phyloP scores from a whole-genome alignment of 2,888 invertebrate genomes.

The Sarcophaga carnaria region DNA sequence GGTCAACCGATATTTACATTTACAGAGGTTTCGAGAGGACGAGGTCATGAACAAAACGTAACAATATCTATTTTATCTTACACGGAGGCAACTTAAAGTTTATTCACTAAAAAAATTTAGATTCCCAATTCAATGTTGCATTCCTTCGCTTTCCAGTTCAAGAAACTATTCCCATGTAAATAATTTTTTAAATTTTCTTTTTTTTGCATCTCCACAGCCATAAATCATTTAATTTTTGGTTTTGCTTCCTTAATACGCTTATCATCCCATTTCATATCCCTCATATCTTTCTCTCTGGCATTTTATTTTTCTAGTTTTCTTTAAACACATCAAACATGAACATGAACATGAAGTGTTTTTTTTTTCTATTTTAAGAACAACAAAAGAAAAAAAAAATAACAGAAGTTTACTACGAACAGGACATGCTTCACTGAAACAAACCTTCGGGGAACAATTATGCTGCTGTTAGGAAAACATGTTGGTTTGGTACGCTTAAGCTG shows the following conservation, averaged over 20 bases:
- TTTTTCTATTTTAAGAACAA: not conserved
- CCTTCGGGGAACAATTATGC: constrained; percentile 36
- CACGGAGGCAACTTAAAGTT: no score
- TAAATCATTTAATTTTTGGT: constrained; percentile 32
- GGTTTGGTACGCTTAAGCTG: not conserved
- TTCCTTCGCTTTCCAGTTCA: no score
- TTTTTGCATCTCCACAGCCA: not conserved
- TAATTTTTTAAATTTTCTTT: no score
- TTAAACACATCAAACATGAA: not conserved
- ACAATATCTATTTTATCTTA: no score
- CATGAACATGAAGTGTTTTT: not conserved
- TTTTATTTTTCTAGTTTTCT: not conserved
- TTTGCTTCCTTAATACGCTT: not conserved
- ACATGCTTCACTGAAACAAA: constrained; percentile 36
- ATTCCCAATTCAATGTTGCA: no score
- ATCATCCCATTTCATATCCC: not conserved
- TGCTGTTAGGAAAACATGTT: constrained; percentile 26
- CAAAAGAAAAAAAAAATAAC: no score
- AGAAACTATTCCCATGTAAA: no score
- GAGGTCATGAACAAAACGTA: no score
- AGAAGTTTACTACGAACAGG: constrained; percentile 12
- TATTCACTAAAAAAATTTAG: no score
- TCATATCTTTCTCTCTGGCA: not conserved
- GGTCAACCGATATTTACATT: no score
- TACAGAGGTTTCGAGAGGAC: no score